Base-by-base conservation (phyloP, 2,113 vertebrate genomes). In the Onychostruthus taczanowskii region DNA sequence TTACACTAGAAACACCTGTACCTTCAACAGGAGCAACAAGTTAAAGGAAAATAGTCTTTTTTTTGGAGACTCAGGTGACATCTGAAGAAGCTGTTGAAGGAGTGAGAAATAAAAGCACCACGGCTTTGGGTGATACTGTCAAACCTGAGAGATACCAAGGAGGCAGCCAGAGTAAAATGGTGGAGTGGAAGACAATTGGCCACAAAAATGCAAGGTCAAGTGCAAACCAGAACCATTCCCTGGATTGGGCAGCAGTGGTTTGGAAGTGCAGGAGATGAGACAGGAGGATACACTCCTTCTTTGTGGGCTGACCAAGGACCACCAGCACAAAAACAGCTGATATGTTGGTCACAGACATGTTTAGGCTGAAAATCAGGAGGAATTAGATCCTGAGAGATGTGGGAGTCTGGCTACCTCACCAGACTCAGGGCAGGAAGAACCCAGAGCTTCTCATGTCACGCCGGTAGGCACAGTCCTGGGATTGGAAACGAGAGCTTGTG, bases 51-150 rank as follows among this genome's bases (percentile, higher is more conserved):
- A 27, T 5, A 3, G 19, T n/a, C 1, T 9, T 11, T 35, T 5
- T 77, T 77, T 70, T 64, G 7, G 7, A 28, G 11, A 13, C 31
- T 46, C 18, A 64, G 10, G 2, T 19, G 46, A 37, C 46, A 33
- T 5, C 22, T 63, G 41, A 82, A 81, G 61, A 52, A 59, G 11
- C 8, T 5, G 7, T 26, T 41, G 22, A 67, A 69, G 4, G 28
- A 53, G 16, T 33, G 50, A 73, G 67, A 66, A 83, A 62, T 22
- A n/a, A 26, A 47, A 49, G 37, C 35, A 46, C 35, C 37, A 19
- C 3, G n/a, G 14, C 1, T 1, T 7, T 44, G n/a, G 33, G 43
- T n/a, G 39, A n/a, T 31, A 5, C 2, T 66, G 31, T 37, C 37
- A 62, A 31, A n/a, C 66, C 58, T 80, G 23, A 90, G 49, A 7